Evolutionary conservation across 2,888 invertebrate species (phyloP).

Genomic region (Andrena bucephala): DNA sequence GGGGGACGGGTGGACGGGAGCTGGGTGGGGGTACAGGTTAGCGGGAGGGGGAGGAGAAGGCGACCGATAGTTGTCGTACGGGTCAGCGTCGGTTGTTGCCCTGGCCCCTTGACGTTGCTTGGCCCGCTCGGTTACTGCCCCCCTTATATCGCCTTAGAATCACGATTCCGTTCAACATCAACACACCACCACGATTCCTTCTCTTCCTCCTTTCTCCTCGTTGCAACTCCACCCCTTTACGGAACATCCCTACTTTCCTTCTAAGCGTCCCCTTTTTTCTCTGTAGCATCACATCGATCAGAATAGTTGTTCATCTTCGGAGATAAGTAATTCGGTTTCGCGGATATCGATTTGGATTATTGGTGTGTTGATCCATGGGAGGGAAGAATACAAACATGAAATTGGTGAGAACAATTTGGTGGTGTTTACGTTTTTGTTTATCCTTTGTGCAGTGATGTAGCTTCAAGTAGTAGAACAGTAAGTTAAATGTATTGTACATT

Average conservation of each 20-base stretch:
- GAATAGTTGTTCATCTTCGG: background rate
- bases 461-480: no score
- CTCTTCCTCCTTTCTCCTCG: constrained; percentile 28
- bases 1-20: background rate
- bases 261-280: background rate
- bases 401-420: no score
- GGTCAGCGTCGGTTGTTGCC: constrained; percentile 82
- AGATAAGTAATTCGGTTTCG: background rate
- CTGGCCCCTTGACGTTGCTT: constrained; percentile 69
- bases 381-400: no score
- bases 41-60: constrained; percentile 35
- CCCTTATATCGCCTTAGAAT: constrained; percentile 57
- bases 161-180: constrained; percentile 59
- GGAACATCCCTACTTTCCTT: background rate
- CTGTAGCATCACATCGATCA: no score
- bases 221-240: constrained; percentile 9
- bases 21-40: background rate
- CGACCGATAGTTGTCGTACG: constrained; percentile 70
- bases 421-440: no score
- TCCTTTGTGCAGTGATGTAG: no score
- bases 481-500: no score
- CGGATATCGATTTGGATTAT: no score
- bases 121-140: constrained; percentile 64
- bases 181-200: constrained; percentile 31
- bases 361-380: no score